Evolutionary conservation across 2,797 vertebrate genomes (phyloP), one percentile per base, ranked within the genome.

Genomic region (Novumbra hubbsi): DNA sequence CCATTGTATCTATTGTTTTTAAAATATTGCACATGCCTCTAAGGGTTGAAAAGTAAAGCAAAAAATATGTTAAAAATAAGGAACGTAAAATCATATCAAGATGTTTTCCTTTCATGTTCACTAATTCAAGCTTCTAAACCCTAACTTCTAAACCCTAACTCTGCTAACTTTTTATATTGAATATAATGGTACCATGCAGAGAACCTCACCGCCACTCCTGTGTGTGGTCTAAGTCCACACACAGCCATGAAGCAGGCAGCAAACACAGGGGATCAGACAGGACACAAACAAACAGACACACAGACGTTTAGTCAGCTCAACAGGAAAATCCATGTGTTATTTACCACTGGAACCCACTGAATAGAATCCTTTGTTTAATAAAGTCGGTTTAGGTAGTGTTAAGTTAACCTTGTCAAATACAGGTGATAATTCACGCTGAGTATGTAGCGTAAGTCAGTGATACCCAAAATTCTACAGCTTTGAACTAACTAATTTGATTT

Each of bases 201-300:
- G 77, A 32, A 79, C 80, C 73, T 85, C 30, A 82, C 83, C 83
- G 65, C 7, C 81, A 45, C 66, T 73, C 69, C n/a, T n/a, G n/a
- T n/a, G n/a, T n/a, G n/a, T 90, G 88, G 34, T 38, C 34, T 38
- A 38, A 88, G 85, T 91, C 89, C 92, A 92, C 89, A 91, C 87
- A 86, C 83, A 83, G 89, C 90, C 78, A 83, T 78, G 86, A 78
- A 84, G 86, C 72, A 24, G 86, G 85, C 90, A 92, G 91, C 92
- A 94, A 93, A 85, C 87, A 84, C 73, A 67, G 82, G 90, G 92
- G 91, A 84, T 90, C 89, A 81, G 88, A 77, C 92, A 92, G 93
- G 93, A 94, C 93, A 88, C 81, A 84, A 83, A 80, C 84, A 67
- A 86, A 87, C 85, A 45, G 9, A 45, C 67, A 45, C 12, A 68